Base-by-base conservation (phyloP, 2,113 vertebrate genomes). In the Daphoenositta chrysoptera region DNA sequence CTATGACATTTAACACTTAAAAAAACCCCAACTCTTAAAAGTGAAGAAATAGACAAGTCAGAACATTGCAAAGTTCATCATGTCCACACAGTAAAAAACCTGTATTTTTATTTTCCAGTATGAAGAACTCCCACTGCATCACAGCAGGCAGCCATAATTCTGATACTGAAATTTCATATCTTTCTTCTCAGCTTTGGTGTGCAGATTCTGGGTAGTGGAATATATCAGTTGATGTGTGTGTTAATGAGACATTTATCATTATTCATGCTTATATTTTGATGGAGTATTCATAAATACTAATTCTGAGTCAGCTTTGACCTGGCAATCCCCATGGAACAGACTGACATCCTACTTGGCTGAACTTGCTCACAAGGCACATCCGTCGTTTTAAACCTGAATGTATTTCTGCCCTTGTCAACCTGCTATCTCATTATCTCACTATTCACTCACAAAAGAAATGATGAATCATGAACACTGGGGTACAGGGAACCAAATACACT, bases 281-380 rank as follows among this genome's bases (percentile, higher is more conserved):
- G 33, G 83, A 91, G 83, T 51, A 76, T 56, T 89, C 77, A 91
- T 89, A 94, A 94, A 92, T 57, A 83, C 60, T 58, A 86, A 93
- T 86, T 94, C 63, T 95, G 95, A 97, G 91, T 97, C 94, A 96
- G 95, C 37, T 94, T 92, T 96, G 94, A 95, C 95, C 95, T 71
- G 81, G 80, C 80, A 95, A 75, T 91, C 81, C 91, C 94, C 87
- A 87, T 27, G 45, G 72, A 87, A 75, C 31, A 78, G 76, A 78
- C 40, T n/a, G 87, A 94, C 72, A 86, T 71, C 68, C 72, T 71
- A 28, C 83, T 92, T 63, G 90, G 93, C 77, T 95, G 91, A 87
- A 95, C 94, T 70, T 92, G 83, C 68, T 86, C 90, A 50, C 47
- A 73, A 58, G 86, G 75, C 92, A 83, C 54, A 92, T 66, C 44